phyloP scores from a whole-genome alignment of 2,113 vertebrate genomes.

The Megaleporinus macrocephalus region DNA sequence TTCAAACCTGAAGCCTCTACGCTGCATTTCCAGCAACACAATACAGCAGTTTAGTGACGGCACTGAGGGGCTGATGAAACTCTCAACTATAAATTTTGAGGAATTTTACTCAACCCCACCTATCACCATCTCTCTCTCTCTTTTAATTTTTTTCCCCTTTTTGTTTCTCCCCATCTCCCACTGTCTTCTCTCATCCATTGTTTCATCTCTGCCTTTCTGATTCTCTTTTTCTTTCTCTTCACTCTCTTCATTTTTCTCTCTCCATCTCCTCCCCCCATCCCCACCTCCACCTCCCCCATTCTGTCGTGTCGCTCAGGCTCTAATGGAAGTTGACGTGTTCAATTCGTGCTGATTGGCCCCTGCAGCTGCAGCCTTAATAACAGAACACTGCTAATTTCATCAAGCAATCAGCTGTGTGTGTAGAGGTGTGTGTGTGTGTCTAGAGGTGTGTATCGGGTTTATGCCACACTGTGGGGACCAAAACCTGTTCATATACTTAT shows the following conservation, averaged over 20 bases:
- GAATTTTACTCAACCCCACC: no score
- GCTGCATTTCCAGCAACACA: neutral
- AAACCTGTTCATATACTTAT: no score
- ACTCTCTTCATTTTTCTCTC: constrained; percentile 21
- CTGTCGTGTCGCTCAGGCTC: constrained; percentile 17
- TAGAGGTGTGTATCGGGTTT: no score
- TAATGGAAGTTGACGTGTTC: constrained; percentile 48
- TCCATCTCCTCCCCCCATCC: constrained; percentile 16
- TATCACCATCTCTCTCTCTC: neutral
- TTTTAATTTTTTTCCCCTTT: no score
- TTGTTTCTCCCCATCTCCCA: constrained; percentile 34
- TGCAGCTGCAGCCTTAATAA: constrained; percentile 63
- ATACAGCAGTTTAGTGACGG: neutral
- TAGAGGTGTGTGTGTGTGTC: constrained; percentile 6
- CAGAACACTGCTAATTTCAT: constrained; percentile 72
- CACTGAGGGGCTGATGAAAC: neutral
- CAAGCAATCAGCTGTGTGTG: constrained; percentile 54
- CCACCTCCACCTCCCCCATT: constrained; percentile 11
- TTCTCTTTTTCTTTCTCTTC: neutral
- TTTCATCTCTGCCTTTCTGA: neutral
- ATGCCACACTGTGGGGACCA: no score
- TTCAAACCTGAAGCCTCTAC: neutral
- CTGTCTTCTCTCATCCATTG: neutral
- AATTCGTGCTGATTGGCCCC: constrained; percentile 52
- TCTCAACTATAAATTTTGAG: neutral